These are phyloP conservation scores for Drosophila gunungcola DNA, from an alignment of 1,140 invertebrate species.

Conservation along the genomic window DNA sequence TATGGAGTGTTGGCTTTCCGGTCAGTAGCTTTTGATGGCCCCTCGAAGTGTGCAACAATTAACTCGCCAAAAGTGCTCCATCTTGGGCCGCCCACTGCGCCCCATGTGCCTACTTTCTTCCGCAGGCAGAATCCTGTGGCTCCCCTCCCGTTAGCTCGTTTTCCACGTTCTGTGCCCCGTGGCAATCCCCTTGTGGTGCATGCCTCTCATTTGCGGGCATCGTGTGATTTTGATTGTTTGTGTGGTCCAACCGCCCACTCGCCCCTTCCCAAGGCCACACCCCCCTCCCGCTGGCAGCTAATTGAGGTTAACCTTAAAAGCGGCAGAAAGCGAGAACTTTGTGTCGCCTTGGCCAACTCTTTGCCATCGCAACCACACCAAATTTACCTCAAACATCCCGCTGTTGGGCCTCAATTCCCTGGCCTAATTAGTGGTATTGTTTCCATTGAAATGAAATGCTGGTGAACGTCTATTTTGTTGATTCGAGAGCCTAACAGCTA, in stretches of 20 bases:
- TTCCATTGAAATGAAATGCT: constrained; percentile 14
- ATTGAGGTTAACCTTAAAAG: constrained; percentile 59
- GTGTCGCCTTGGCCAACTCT: constrained; percentile 29
- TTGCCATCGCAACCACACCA: neutral
- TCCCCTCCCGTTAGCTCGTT: constrained; percentile 2
- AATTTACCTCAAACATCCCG: constrained; percentile 2
- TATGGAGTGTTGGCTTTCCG: constrained; percentile 43
- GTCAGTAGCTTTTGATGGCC: constrained; percentile 48
- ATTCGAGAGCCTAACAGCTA: neutral
- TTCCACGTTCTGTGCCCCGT: constrained; percentile 3
- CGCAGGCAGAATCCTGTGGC: constrained; percentile 13
- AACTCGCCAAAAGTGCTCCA: constrained; percentile 38
- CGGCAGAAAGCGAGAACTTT: constrained; percentile 35
- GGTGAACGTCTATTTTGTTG: constrained; percentile 5
- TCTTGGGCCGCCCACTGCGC: constrained; percentile 16
- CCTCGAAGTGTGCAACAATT: constrained; percentile 43
- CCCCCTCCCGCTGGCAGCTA: constrained; percentile 15
- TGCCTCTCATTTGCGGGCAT: constrained; percentile 29
- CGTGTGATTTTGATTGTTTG: constrained; percentile 49
- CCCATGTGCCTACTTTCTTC: constrained; percentile 1
- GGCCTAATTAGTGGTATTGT: constrained; percentile 43
- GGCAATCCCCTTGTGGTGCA: neutral
- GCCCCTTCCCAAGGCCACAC: neutral
- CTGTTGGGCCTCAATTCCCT: constrained; percentile 19
- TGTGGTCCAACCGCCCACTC: neutral